Conservation (phyloP, 2,113 vertebrate genomes). For the Mohoua ochrocephala region DNA sequence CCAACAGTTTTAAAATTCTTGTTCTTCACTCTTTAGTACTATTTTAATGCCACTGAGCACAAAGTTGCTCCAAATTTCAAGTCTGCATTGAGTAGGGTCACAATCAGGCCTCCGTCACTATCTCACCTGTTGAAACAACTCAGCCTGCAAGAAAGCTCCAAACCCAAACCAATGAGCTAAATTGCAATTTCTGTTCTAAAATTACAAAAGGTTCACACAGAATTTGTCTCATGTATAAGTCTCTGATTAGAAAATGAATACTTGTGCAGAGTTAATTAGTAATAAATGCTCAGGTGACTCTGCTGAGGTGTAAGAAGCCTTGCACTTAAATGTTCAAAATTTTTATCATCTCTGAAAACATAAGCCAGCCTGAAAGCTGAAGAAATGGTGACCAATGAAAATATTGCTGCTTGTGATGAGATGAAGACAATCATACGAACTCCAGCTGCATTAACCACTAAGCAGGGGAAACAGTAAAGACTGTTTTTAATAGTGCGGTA, state of each 20-base stretch:
- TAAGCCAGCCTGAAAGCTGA: background rate
- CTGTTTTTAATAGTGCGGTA: background rate
- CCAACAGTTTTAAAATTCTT: background rate
- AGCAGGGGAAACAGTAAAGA: background rate
- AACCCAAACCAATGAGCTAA: background rate
- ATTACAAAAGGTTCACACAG: background rate
- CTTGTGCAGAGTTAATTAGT: background rate
- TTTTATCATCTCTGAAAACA: slow-evolving; percentile 17
- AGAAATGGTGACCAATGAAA: background rate
- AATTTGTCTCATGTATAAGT: background rate
- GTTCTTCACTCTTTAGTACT: background rate
- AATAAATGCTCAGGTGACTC: background rate
- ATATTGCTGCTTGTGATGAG: background rate
- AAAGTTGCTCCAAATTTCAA: background rate
- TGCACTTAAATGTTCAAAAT: background rate
- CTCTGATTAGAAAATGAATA: background rate
- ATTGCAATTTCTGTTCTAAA: background rate
- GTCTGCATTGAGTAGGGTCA: background rate
- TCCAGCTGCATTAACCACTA: background rate
- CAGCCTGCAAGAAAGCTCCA: background rate
- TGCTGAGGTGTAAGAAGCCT: background rate
- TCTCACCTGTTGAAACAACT: background rate
- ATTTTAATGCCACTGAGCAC: background rate
- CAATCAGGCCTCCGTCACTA: background rate
- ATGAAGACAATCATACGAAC: background rate